Base-by-base conservation (phyloP, 1,140 invertebrate species). In the Doryteuthis pealeii region DNA sequence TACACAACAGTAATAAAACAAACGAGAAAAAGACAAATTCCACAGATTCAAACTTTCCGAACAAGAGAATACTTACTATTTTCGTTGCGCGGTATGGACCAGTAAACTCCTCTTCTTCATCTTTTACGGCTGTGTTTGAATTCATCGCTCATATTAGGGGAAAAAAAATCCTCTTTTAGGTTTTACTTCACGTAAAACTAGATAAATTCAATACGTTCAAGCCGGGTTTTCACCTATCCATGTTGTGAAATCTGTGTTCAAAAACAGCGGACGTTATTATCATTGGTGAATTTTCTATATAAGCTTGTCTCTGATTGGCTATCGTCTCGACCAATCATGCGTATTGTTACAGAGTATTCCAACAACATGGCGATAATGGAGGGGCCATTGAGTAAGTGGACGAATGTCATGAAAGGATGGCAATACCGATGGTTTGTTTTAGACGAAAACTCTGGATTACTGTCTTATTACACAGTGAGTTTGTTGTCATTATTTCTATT, bases 401-500 rank as follows among this genome's bases (percentile, higher is more conserved):
- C 98, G 74, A 99, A 99, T 92, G 95, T 99, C 80, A 96, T 99
- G 92, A 98, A 99, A 90, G 98, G 97, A 76, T 99, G 97, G 97
- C 98, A 99, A 89, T 99, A 97, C 89, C 92, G 97, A 74, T 99
- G 97, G 95, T 99, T 99, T 90, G 97, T 99, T 77, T 89, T 99
- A 78, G 97, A 99, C 89, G 95, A 97, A 87, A 95, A 94, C 89
- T 94, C 95, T 76, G 96, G 96, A 26, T 90, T 98, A 62, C 90
- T 99, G 54, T 97, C 96, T 26, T 99, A 99, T 89, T 99, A 98
- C 85, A 99, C 96, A 85, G 97, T 98, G 90, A 92, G 93, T 92
- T 15, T 71, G 6, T 54, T 26, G n/a, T 30, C 35, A 40, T 40
- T 40, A 40, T 40, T 22, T 40, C 3, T 40, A 40, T 40, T 40